A percentile compares a stretch with the other conserved stretches of the same genome.
phyloP scores from a whole-genome alignment of 2,113 vertebrate species.

The Centropus unirufus region DNA sequence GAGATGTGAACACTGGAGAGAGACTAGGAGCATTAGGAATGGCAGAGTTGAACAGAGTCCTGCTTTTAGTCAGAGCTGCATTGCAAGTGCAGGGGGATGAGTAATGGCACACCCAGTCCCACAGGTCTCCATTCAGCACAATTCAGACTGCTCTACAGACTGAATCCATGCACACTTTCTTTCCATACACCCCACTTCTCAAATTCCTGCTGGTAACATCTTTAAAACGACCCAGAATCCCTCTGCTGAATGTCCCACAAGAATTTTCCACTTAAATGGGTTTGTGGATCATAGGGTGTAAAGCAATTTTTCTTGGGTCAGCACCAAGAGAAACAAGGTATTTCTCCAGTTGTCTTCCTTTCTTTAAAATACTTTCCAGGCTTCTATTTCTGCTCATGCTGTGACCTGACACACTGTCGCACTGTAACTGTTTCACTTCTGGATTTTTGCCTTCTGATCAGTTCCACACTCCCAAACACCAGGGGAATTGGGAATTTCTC shows the following conservation, averaged over 20 bases:
- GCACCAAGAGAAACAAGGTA: conserved; percentile 32
- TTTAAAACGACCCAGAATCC: not conserved
- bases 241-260: not conserved
- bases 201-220: not conserved
- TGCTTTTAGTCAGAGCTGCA: conserved; percentile 17
- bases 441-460: not conserved
- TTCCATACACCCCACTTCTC: not conserved
- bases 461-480: not conserved
- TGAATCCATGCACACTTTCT: not conserved
- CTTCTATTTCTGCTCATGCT: not conserved
- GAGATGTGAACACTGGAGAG: not conserved
- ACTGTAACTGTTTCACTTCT: not conserved
- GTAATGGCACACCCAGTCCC: conserved; percentile 57
- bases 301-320: not conserved
- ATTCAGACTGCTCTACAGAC: not conserved
- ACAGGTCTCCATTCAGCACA: not conserved
- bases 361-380: conserved; percentile 3
- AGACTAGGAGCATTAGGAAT: not conserved
- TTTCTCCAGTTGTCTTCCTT: not conserved
- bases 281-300: not conserved
- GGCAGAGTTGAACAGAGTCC: conserved; percentile 10
- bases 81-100: not conserved
- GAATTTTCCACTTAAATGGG: not conserved
- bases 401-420: not conserved
- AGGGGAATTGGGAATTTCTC: not conserved